phyloP scores from a whole-genome alignment of 2,797 vertebrate genomes.

The Tympanoctomys barrerae region DNA sequence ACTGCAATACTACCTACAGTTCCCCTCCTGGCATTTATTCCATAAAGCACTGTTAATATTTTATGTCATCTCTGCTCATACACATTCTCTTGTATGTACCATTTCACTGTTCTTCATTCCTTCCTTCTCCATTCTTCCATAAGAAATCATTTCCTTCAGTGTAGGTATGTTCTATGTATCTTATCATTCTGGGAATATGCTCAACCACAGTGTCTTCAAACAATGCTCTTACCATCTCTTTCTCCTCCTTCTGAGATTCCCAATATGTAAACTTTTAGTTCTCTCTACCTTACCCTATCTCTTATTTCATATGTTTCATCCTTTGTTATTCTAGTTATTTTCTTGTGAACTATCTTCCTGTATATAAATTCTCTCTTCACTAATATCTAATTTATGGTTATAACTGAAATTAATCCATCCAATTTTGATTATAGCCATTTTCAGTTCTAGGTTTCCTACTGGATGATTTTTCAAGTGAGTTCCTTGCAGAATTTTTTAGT shows the following conservation, averaged over 20 bases:
- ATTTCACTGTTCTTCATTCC: constrained; percentile 34
- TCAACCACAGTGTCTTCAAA: constrained; percentile 18
- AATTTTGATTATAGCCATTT: neutral
- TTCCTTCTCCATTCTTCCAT: constrained; percentile 3
- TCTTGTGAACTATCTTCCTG: neutral
- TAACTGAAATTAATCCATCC: neutral
- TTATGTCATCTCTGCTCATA: neutral
- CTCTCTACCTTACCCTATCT: neutral
- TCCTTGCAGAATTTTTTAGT: neutral
- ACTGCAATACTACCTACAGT: neutral
- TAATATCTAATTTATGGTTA: constrained; percentile 31
- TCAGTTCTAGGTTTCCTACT: constrained; percentile 33
- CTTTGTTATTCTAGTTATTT: constrained; percentile 37
- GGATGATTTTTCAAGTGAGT: constrained; percentile 38
- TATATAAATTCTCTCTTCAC: constrained; percentile 16
- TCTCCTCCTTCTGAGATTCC: neutral
- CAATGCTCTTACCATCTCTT: neutral
- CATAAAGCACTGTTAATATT: neutral
- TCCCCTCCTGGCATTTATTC: neutral
- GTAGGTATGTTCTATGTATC: neutral
- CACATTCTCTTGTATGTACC: neutral
- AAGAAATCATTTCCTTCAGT: neutral
- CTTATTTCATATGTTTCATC: neutral
- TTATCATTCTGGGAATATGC: neutral
- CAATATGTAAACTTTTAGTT: neutral